These are phyloP conservation scores for Amphipoea oculea DNA, from an alignment of 2,888 invertebrate species.

Conservation along the genomic window DNA sequence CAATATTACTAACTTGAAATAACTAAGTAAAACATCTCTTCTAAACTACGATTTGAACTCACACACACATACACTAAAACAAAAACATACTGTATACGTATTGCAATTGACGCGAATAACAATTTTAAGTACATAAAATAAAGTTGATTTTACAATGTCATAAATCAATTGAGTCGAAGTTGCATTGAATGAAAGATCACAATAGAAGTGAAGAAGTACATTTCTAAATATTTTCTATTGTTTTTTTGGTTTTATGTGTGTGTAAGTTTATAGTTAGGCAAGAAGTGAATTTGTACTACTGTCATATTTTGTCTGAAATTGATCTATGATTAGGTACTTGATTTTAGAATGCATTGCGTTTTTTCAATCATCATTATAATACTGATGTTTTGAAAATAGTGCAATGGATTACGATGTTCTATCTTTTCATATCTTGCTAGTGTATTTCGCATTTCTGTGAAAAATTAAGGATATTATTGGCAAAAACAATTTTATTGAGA, in stretches of 20 bases:
- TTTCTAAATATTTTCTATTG: neutral
- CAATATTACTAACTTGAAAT: neutral
- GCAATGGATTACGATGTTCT: conserved; percentile 20
- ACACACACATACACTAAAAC: conserved; percentile 19
- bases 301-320: neutral
- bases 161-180: neutral
- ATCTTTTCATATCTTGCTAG: conserved; percentile 16
- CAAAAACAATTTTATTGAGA: conserved; percentile 27
- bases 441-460: neutral
- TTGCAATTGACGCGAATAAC: neutral
- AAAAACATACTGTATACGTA: neutral
- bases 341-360: conserved; percentile 17
- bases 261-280: conserved; percentile 18
- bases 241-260: conserved; percentile 10
- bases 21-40: too few relatives aligned
- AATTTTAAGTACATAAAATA: neutral
- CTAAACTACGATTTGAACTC: conserved; percentile 2
- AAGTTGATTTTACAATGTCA: neutral
- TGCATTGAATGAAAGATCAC: neutral
- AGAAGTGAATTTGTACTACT: neutral
- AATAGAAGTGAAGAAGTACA: neutral
- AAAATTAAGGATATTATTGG: neutral
- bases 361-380: conserved; percentile 16
- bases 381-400: conserved; percentile 25
- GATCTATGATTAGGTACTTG: conserved; percentile 3